Evolutionary conservation across 2,113 vertebrate genomes (phyloP), one percentile per base, ranked within the genome.

Genomic region (Edolisoma coerulescens): DNA sequence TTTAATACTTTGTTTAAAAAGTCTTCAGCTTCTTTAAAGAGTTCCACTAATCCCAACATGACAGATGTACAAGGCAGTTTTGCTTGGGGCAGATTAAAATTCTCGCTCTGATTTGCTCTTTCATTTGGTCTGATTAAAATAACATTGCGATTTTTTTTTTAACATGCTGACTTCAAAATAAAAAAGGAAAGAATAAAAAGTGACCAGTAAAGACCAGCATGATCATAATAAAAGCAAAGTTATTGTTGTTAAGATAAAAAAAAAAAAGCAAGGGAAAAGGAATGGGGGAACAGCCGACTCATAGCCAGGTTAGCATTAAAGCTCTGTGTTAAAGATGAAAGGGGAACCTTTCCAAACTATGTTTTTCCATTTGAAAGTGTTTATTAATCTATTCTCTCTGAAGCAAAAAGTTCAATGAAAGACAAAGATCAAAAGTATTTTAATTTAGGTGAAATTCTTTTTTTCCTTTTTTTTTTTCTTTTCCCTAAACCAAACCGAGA

Each of bases 31-130:
- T 90, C 96, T 97, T 96, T 93, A 95, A 96, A 97, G 93, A 95
- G 94, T 96, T 91, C 82, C 74, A 44, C 96, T 97, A 98, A 98
- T 97, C 95, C 94, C 89, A 61, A 93, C 87, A 90, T 97, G 95
- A 94, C 97, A 97, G 97, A 96, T 96, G 89, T 92, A 96, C 87
- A 91, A 93, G 94, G 69, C 97, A 92, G 96, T 96, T 97, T 94
- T 97, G 91, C 93, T 97, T 44, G 77, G 89, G 89, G 84, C 92
- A 96, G 91, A 97, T 97, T 95, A 97, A 96, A 97, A 96, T 82
- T 90, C 65, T 61, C 56, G 37, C 95, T 96, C 93, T 76, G 90
- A 90, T 89, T 90, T 95, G 77, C 84, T 96, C 80, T 97, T 97
- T 95, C 88, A 84, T 84, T 87, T 63, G 50, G 80, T 92, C 93